phyloP scores from a whole-genome alignment of 2,797 vertebrate species.

The Saxicola maurus region DNA sequence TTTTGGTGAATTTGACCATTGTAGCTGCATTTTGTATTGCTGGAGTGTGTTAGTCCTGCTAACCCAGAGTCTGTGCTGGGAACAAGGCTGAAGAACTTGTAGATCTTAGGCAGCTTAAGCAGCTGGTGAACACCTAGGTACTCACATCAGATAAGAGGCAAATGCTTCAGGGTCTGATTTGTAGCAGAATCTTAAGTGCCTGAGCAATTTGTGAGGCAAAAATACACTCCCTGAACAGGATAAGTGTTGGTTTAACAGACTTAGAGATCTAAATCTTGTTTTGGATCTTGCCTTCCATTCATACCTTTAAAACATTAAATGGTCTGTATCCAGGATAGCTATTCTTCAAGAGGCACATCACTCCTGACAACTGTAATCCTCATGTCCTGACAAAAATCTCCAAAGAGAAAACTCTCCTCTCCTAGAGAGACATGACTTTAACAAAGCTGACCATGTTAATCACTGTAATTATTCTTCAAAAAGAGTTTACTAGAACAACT shows the following conservation, averaged over 20 bases:
- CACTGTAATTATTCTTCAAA: conserved; percentile 23
- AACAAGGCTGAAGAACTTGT: neutral
- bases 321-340: neutral
- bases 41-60: neutral
- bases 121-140: neutral
- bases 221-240: neutral
- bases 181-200: neutral
- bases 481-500: neutral
- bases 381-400: neutral
- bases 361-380: conserved; percentile 32
- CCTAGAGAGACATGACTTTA: neutral
- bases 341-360: neutral
- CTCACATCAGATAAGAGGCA: neutral
- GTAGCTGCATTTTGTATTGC: neutral
- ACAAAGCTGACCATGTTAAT: neutral
- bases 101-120: neutral
- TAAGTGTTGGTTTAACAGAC: conserved; percentile 6
- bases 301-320: neutral
- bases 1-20: neutral
- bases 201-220: neutral
- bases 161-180: neutral
- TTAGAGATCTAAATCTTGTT: conserved; percentile 27
- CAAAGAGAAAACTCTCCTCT: neutral
- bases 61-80: neutral
- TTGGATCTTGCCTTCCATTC: neutral